phyloP scores from a whole-genome alignment of 1,140 invertebrate genomes.

The Schlechtendalia chinensis region DNA sequence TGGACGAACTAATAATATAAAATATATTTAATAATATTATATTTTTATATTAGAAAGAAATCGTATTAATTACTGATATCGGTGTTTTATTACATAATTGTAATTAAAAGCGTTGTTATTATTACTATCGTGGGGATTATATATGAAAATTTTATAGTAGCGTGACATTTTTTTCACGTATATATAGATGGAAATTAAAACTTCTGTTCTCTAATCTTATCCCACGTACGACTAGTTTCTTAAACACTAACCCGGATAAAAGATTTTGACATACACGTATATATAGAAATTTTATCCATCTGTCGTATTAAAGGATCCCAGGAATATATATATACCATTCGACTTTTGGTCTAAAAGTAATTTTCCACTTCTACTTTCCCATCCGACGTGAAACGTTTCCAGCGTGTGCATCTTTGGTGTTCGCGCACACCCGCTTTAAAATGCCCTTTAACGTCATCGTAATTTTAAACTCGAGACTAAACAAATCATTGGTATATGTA shows the following conservation, averaged over 20 bases:
- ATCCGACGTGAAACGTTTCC: no score
- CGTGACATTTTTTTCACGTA: not conserved
- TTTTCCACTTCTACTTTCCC: not conserved
- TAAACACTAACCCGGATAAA: not conserved
- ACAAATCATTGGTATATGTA: not conserved
- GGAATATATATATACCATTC: not conserved
- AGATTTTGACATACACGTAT: not conserved
- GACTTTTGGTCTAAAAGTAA: not conserved
- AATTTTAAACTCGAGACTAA: not conserved
- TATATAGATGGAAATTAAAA: not conserved
- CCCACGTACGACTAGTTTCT: not conserved
- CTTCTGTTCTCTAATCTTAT: constrained; percentile 10
- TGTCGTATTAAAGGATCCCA: not conserved
- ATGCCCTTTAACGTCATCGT: not conserved
- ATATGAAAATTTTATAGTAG: no score
- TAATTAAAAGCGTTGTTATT: no score
- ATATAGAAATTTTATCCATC: not conserved
- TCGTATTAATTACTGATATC: no score
- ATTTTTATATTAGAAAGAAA: no score
- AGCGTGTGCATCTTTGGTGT: not conserved
- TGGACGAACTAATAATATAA: not conserved
- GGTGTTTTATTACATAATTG: no score
- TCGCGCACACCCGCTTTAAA: not conserved
- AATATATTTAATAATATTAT: no score
- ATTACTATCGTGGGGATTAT: no score